Evolutionary conservation across 1,140 invertebrate species (phyloP), one percentile per base, ranked within the genome.

Genomic region (Berghia stephanieae): DNA sequence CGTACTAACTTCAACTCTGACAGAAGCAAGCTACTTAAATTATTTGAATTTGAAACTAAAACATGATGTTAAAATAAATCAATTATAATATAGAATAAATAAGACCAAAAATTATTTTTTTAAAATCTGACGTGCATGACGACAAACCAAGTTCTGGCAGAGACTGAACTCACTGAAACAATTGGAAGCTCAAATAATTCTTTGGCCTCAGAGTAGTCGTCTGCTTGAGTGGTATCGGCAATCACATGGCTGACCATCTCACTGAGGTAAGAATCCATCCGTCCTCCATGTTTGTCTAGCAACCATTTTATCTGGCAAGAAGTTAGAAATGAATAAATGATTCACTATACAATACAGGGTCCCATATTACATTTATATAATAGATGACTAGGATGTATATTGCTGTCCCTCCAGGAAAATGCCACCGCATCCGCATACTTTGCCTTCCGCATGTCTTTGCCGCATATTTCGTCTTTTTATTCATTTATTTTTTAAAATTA

Each of bases 101-200:
- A 52, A 52, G 49, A 52, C 24, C 16, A 1, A 52, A 16, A 52
- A 52, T 52, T 52, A 3, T 24, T 31, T 57, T 57, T 27, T n/a
- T 27, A 21, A 21, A 6, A 57, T 21, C 21, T 2, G 21, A 8
- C 0, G 34, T 4, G 6, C 18, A 24, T 57, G n/a, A 57, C n/a
- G n/a, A 57, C 10, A 42, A 10, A 36, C 57, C 21, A 57, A 10
- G n/a, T 38, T 13, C 34, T 31, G 40, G 21, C 24, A 57, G 27
- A 44, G 42, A 6, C 13, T 13, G 6, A n/a, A 82, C 86, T 92
- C 86, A 94, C 93, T 52, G 93, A 93, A 52, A 96, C 94, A 78
- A 95, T 94, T 72, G 95, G 95, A 60, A 96, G 93, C 87, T 97
- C 95, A 90, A 96, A 97, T 1, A 98, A 90, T 84, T 98, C 96